These are phyloP conservation scores for Copidosoma floridanum DNA, from an alignment of 1,140 invertebrate genomes.

Conservation along the genomic window DNA sequence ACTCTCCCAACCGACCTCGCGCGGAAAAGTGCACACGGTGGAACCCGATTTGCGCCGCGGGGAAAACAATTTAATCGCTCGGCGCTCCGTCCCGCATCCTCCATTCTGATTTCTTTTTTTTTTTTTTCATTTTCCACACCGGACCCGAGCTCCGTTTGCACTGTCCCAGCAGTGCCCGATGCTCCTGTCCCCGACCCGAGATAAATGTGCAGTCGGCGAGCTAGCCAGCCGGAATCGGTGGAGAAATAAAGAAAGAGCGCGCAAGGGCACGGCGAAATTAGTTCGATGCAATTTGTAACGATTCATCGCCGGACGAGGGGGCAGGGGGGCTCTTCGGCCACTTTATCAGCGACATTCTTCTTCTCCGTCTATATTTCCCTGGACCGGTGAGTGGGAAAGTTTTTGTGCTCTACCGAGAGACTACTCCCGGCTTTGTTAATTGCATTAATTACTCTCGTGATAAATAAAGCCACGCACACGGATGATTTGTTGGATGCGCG, in stretches of 20 bases:
- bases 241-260: background rate
- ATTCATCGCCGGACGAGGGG: background rate
- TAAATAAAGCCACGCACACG: too few species aligned
- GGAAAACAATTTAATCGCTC: constrained; percentile 11
- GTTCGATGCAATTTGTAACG: constrained; percentile 7
- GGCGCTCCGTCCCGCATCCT: background rate
- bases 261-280: background rate
- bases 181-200: background rate
- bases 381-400: too few species aligned
- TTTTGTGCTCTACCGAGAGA: background rate
- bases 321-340: too few species aligned
- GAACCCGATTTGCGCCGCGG: background rate
- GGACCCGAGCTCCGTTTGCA: too few species aligned
- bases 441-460: too few species aligned
- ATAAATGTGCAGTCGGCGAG: background rate
- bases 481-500: too few species aligned
- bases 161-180: too few species aligned
- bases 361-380: too few species aligned
- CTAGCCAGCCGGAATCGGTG: too few species aligned
- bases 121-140: too few species aligned
- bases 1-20: too few species aligned
- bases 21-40: background rate
- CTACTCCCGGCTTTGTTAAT: background rate
- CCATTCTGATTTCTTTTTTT: background rate
- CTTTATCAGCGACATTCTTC: background rate